Evolutionary conservation across 2,797 vertebrate species (phyloP), one percentile per base, ranked within the genome.

Genomic region (Gymnothorax reevesii): DNA sequence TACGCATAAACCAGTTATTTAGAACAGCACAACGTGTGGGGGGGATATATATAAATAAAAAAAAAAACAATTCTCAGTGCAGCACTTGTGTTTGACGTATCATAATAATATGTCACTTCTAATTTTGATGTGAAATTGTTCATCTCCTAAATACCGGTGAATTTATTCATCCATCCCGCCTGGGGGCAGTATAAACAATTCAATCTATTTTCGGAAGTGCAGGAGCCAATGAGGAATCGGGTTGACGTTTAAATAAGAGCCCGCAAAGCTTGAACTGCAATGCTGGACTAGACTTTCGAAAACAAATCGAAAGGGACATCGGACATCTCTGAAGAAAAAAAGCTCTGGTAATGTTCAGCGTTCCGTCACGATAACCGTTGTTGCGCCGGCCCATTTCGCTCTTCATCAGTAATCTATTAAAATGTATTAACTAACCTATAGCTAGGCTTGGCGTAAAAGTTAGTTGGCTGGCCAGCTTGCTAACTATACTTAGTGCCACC

Each of bases 201-300:
- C 55, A 22, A 80, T 80, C 77, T 52, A 22, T 13, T 59, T 55
- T 27, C 13, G 7, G 42, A 3, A 52, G 13, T 55, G 49, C 27
- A n/a, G 4, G 3, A 89, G 84, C 91, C 91, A 92, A 92, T 91
- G 88, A 90, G 88, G 13, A 83, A 20, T 7, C 84, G 20, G 7
- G 86, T 79, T 89, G 83, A 49, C 85, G 86, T 91, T 92, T 91
- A 91, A 92, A 92, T 88, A 69, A 33, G 80, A 80, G 22, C 85
- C 33, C 87, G 87, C 87, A 82, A 85, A 83, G 42, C 8, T 10
- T 27, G 2, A 89, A 84, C 0, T 33, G 75, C 60, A 88, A 86
- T 84, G 49, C 17, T n/a, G n/a, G 22, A n/a, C 8, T 15, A 8
- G 3, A n/a, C 2, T 12, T 49, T 7, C 20, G 15, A n/a, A 52